Base-by-base conservation (phyloP, 2,113 vertebrate genomes). In the Oncorhynchus masou region DNA sequence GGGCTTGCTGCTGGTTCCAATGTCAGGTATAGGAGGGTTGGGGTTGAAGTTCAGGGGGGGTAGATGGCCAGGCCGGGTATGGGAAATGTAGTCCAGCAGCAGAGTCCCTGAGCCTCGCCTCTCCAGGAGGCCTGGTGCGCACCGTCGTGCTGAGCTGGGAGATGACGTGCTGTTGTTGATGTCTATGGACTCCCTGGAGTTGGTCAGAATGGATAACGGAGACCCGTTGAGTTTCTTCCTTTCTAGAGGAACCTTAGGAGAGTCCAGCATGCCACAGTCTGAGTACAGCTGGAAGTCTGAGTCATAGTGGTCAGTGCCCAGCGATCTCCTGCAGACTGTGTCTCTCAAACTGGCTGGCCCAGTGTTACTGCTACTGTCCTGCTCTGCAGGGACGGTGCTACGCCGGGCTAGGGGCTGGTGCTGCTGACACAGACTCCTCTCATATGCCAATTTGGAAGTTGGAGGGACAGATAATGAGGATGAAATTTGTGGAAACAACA, bases 91-190 rank as follows among this genome's bases (percentile, higher is more conserved):
- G 87, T 96, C 96, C 27, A 96, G 91, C 49, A 97, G 89, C 74
- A 97, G 83, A 0, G 96, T 96, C 15, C 96, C 96, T 0, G 96
- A 97, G 1, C 95, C 96, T 6, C 95, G 88, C 81, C 96, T 91
- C 85, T 98, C 96, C 72, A 97, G 92, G 66, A 96, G 48, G 7
- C 92, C 85, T 0, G 90, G 93, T 0, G 90, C 85, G 0, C 93
- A 87, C 67, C 74, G 89, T 22, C 76, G 90, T 1, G 24, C 70
- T 0, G 90, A 74, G 54, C 86, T 85, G 0, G 95, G 95, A 0
- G 94, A 95, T 0, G 94, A 94, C 0, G 92, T 81, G 87, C 92
- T 79, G 15, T 88, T 1, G 0, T 83, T 87, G 31, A 92, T 66
- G 0, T 96, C 94, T 34, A 93, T 90, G 67, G 94, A 90, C 79